phyloP scores from a whole-genome alignment of 2,797 vertebrate species.

The Pygocentrus nattereri region DNA sequence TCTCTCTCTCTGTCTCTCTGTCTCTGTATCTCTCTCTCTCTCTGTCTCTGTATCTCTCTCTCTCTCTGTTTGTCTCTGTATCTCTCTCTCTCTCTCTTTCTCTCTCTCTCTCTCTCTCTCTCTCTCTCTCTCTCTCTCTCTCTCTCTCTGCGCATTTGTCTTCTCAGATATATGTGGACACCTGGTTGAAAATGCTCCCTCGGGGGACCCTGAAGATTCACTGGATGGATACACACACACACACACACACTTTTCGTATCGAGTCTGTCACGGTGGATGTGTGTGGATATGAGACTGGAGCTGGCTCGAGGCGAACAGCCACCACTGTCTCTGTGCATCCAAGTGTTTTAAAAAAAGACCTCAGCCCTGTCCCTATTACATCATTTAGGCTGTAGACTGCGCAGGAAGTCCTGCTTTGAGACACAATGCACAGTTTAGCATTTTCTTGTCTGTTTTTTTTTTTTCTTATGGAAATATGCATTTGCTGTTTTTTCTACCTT shows the following conservation, averaged over 20 bases:
- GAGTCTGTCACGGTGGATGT: background rate
- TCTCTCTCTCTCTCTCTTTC: background rate
- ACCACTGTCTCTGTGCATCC: background rate
- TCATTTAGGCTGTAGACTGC: constrained; percentile 11
- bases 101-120: background rate
- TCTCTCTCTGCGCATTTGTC: background rate
- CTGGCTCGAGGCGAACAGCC: background rate
- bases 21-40: background rate
- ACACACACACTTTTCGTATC: background rate
- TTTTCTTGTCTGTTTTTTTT: background rate
- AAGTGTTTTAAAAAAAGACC: constrained; percentile 2
- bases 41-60: background rate
- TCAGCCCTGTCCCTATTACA: constrained; percentile 1
- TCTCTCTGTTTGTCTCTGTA: background rate
- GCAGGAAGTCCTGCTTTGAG: background rate
- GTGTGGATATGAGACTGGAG: constrained; percentile 4
- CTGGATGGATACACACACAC: constrained; percentile 4
- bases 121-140: background rate
- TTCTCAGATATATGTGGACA: background rate
- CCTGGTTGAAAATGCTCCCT: constrained; percentile 5
- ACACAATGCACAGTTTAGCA: constrained; percentile 2
- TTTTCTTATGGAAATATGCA: background rate
- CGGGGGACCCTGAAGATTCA: constrained; percentile 7
- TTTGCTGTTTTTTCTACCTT: background rate
- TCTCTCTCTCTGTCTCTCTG: background rate